phyloP scores from a whole-genome alignment of 2,797 vertebrate species.

The Halcyon smyrnensis region DNA sequence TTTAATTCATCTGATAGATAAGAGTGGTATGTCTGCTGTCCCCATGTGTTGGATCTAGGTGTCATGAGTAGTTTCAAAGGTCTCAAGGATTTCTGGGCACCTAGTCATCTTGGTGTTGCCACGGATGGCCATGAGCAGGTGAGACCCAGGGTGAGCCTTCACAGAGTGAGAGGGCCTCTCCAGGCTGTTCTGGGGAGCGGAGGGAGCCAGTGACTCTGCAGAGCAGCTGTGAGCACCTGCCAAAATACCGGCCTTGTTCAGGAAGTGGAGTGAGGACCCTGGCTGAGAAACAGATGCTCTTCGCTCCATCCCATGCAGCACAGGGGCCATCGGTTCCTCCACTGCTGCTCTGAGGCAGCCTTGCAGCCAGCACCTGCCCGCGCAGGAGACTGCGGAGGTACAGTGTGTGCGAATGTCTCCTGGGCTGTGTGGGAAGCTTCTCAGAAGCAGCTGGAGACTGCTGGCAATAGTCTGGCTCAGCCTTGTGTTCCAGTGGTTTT shows the following conservation, averaged over 20 bases:
- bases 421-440: not conserved
- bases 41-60: not conserved
- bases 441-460: not conserved
- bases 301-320: fast-evolving
- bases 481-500: not conserved
- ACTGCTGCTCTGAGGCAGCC: too few relatives aligned
- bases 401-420: not conserved
- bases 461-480: not conserved
- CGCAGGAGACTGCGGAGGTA: not conserved
- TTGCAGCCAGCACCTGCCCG: not conserved
- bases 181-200: not conserved
- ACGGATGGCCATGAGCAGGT: not conserved
- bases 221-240: not conserved
- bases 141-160: not conserved
- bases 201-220: not conserved
- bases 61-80: not conserved
- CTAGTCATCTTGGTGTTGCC: too few relatives aligned
- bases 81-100: not conserved
- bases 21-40: not conserved
- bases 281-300: not conserved
- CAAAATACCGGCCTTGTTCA: not conserved
- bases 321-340: not conserved
- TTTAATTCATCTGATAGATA: not conserved
- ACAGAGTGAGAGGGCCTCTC: not conserved
- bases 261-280: not conserved